These are phyloP conservation scores for Aphelinus atriplicis DNA, from an alignment of 1,140 invertebrate species.

Conservation along the genomic window DNA sequence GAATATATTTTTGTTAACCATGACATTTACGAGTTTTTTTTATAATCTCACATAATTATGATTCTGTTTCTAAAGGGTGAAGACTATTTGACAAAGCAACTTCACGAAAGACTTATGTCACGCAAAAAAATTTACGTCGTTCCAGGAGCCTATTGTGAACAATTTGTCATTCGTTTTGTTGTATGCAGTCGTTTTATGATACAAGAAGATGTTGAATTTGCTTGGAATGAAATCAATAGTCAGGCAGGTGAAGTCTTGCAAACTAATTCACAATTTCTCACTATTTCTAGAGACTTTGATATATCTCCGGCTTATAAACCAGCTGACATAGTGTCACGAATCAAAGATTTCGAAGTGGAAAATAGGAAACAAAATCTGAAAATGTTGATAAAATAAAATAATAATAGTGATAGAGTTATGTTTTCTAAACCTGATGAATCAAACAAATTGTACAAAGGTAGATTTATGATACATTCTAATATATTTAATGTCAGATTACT, in stretches of 20 bases:
- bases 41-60: too few species aligned
- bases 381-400: slow-evolving; percentile 24
- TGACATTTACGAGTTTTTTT: too few species aligned
- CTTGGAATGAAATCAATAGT: slow-evolving; percentile 82
- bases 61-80: slow-evolving; percentile 68
- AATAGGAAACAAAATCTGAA: slow-evolving; percentile 13
- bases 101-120: slow-evolving; percentile 80
- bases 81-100: slow-evolving; percentile 77
- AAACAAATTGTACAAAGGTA: too few species aligned
- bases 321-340: slow-evolving; percentile 34
- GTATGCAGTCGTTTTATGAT: slow-evolving; percentile 80
- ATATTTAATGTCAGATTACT: too few species aligned
- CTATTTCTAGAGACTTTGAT: background rate
- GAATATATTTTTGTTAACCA: too few species aligned
- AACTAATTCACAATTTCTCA: background rate
- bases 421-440: too few species aligned
- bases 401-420: too few species aligned
- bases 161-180: slow-evolving; percentile 84
- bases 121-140: slow-evolving; percentile 87
- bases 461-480: too few species aligned
- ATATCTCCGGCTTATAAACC: slow-evolving; percentile 27
- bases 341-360: slow-evolving; percentile 43
- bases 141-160: slow-evolving; percentile 74
- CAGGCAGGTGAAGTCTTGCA: slow-evolving; percentile 65
- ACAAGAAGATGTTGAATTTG: slow-evolving; percentile 78